These are phyloP conservation scores for Desmophyllum pertusum DNA, from an alignment of 92 coral and sea anemone species.

Conservation along the genomic window DNA sequence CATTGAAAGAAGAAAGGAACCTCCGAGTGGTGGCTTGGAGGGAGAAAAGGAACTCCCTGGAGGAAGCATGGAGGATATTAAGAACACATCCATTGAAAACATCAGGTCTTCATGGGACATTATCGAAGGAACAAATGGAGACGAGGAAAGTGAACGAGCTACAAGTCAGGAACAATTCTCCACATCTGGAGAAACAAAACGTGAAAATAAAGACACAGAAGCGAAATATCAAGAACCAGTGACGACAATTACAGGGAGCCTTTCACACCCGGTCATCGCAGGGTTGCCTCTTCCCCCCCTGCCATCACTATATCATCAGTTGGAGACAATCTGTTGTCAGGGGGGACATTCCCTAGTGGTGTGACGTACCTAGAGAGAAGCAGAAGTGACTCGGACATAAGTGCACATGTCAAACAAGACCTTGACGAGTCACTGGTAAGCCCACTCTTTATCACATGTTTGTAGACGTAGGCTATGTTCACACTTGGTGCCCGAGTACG, in stretches of 20 bases:
- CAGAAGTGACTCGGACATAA: constrained; percentile 65
- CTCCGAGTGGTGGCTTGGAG: background rate
- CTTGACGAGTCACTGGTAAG: constrained; percentile 51
- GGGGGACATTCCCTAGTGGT: background rate
- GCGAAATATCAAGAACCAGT: no score
- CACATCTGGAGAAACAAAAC: background rate
- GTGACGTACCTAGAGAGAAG: constrained; percentile 38
- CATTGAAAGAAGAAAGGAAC: background rate
- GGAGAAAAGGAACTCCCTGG: background rate
- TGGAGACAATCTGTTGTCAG: background rate
- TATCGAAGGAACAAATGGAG: background rate
- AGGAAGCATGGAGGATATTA: background rate
- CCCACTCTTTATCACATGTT: background rate
- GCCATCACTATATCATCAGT: constrained; percentile 26
- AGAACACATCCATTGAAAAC: no score
- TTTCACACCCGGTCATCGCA: constrained; percentile 71
- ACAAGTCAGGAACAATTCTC: background rate
- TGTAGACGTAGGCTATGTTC: no score
- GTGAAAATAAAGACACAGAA: constrained; percentile 16
- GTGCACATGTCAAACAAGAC: constrained; percentile 17
- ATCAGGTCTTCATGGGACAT: constrained; percentile 21
- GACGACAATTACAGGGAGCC: background rate
- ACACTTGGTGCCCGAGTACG: no score
- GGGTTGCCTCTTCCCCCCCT: constrained; percentile 76
- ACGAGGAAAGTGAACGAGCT: background rate